phyloP scores from a whole-genome alignment of 1,140 invertebrate species.

The Contarinia nasturtii region DNA sequence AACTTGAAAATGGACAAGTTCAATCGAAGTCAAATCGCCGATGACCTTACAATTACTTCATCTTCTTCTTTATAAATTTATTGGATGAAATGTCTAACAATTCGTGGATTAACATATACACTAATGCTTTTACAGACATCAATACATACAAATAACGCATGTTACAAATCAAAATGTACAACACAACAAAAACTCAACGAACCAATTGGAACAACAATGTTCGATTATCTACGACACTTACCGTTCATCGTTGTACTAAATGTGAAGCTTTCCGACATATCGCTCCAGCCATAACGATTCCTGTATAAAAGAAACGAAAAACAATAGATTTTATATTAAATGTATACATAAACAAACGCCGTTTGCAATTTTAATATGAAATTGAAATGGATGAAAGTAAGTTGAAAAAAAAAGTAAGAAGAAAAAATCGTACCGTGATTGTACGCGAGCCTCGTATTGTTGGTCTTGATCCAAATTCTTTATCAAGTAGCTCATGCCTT shows the following conservation, averaged over 20 bases:
- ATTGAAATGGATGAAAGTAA: not conserved
- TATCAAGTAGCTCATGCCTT: constrained; percentile 38
- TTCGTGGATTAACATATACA: too few species aligned
- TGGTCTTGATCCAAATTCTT: constrained; percentile 32
- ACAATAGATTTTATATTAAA: constrained; percentile 2
- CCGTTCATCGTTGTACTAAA: constrained; percentile 30
- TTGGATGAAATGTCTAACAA: too few species aligned
- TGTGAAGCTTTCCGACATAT: constrained; percentile 32
- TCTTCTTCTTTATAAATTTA: too few species aligned
- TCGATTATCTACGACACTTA: constrained; percentile 11
- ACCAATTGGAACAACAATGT: not conserved
- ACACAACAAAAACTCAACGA: not conserved
- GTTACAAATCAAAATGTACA: too few species aligned
- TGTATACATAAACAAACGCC: not conserved
- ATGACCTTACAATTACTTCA: too few species aligned
- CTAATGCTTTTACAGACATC: too few species aligned
- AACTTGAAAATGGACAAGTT: too few species aligned
- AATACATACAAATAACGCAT: too few species aligned
- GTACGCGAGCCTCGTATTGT: constrained; percentile 40
- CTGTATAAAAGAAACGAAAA: constrained; percentile 7
- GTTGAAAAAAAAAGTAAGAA: not conserved
- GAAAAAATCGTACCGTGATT: constrained; percentile 32
- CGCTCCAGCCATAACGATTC: constrained; percentile 42
- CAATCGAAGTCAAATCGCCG: too few species aligned
- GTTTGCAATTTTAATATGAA: not conserved